A percentile compares a stretch with the other conserved stretches of the same genome.
Conservation (phyloP, 1,140 invertebrate genomes). For the Zaprionus camerounensis region DNA sequence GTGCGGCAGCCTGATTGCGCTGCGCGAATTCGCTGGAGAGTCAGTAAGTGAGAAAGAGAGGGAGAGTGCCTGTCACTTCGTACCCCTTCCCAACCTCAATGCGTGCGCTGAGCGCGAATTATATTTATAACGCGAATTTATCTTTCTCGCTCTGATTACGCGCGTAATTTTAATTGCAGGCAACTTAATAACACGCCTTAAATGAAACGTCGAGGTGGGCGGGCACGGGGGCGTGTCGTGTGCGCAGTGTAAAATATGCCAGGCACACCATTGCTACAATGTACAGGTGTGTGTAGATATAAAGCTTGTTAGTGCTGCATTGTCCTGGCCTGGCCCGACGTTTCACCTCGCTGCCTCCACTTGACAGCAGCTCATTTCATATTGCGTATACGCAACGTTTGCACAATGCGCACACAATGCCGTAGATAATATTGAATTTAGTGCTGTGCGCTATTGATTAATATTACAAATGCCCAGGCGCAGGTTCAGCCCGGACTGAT, state of each 20-base stretch:
- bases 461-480: constrained; percentile 46
- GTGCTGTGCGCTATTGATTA: constrained; percentile 56
- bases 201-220: constrained; percentile 34
- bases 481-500: constrained; percentile 38
- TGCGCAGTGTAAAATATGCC: constrained; percentile 31
- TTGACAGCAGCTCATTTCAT: constrained; percentile 19
- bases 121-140: constrained; percentile 80
- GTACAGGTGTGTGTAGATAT: neutral
- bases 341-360: neutral
- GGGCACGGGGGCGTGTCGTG: neutral
- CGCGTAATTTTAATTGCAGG: constrained; percentile 81
- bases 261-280: constrained; percentile 47
- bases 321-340: constrained; percentile 6
- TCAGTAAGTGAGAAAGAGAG: neutral
- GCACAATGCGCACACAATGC: constrained; percentile 26
- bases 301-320: constrained; percentile 31
- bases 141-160: constrained; percentile 82
- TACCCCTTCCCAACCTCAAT: neutral
- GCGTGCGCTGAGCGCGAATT: constrained; percentile 62
- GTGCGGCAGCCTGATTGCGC: constrained; percentile 79
- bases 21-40: constrained; percentile 52
- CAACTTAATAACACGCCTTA: constrained; percentile 74
- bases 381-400: constrained; percentile 47
- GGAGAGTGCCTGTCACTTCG: constrained; percentile 21
- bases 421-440: constrained; percentile 38